phyloP scores from a whole-genome alignment of 2,888 invertebrate genomes.

The Tortrix viridana region DNA sequence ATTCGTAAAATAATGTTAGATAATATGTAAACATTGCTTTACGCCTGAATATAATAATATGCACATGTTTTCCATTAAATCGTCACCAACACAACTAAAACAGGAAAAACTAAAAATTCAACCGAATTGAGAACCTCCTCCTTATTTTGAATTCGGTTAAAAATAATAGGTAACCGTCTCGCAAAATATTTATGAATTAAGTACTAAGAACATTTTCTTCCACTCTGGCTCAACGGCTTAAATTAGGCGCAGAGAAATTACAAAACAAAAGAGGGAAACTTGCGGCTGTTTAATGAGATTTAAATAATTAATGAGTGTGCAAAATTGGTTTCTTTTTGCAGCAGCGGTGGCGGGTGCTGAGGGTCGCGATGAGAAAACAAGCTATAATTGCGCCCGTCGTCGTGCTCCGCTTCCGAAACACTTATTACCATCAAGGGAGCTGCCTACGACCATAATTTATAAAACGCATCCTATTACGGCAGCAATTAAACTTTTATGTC shows the following conservation, averaged over 20 bases:
- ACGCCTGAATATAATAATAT: no score
- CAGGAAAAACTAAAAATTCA: no score
- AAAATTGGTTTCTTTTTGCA: slow-evolving; percentile 81
- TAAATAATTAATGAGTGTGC: slow-evolving; percentile 84
- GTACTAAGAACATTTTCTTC: slow-evolving; percentile 43
- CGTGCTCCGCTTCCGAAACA: slow-evolving; percentile 45
- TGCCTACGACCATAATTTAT: slow-evolving; percentile 60
- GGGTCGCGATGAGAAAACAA: slow-evolving; percentile 73
- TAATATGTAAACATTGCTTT: no score
- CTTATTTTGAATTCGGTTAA: no score
- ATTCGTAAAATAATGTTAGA: no score
- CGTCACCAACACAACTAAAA: no score
- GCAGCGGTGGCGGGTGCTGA: slow-evolving; percentile 61
- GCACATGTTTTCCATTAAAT: no score
- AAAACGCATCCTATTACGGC: slow-evolving; percentile 62
- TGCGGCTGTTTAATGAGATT: slow-evolving; percentile 83
- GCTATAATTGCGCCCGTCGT: slow-evolving; percentile 74
- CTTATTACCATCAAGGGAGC: slow-evolving; percentile 53
- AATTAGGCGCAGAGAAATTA: slow-evolving; percentile 66
- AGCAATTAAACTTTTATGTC: slow-evolving; percentile 58
- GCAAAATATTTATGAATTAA: neutral
- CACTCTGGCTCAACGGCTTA: slow-evolving; percentile 63
- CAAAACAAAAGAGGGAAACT: slow-evolving; percentile 72
- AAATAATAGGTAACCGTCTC: no score
- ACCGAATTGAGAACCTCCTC: no score